These are phyloP conservation scores for Aphidius gifuensis DNA, from an alignment of 1,140 invertebrate species.

Conservation along the genomic window DNA sequence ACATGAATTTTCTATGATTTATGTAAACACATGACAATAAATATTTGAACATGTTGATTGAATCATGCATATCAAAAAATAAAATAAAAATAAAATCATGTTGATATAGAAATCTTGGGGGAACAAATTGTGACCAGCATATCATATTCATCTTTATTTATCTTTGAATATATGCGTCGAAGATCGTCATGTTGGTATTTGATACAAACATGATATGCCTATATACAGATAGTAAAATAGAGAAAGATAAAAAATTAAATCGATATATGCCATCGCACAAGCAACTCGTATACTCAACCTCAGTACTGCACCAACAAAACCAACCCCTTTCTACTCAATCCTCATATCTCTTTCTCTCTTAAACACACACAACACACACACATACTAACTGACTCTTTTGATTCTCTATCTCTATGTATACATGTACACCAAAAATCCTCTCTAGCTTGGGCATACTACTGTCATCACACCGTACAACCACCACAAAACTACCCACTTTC, in stretches of 20 bases:
- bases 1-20: not conserved
- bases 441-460: slow-evolving; percentile 12
- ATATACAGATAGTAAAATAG: slow-evolving; percentile 5
- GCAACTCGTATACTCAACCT: slow-evolving; percentile 35
- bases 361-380: slow-evolving; percentile 1
- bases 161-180: too few relatives aligned
- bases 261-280: slow-evolving; percentile 42
- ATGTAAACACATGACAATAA: not conserved
- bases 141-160: not conserved
- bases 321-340: slow-evolving; percentile 23
- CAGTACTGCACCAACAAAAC: slow-evolving; percentile 37
- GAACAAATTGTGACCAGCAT: slow-evolving; percentile 31
- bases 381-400: not conserved
- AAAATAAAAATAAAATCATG: too few relatives aligned
- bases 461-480: slow-evolving; percentile 20
- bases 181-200: too few relatives aligned
- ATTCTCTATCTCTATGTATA: not conserved
- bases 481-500: slow-evolving; percentile 21
- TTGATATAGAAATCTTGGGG: too few relatives aligned
- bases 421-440: not conserved
- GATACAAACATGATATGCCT: too few relatives aligned
- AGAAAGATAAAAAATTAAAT: slow-evolving; percentile 31
- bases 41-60: too few relatives aligned
- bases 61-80: too few relatives aligned
- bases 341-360: slow-evolving; percentile 8